Evolutionary conservation across 2,888 invertebrate species (phyloP).

Genomic region (Julus scandinavius): DNA sequence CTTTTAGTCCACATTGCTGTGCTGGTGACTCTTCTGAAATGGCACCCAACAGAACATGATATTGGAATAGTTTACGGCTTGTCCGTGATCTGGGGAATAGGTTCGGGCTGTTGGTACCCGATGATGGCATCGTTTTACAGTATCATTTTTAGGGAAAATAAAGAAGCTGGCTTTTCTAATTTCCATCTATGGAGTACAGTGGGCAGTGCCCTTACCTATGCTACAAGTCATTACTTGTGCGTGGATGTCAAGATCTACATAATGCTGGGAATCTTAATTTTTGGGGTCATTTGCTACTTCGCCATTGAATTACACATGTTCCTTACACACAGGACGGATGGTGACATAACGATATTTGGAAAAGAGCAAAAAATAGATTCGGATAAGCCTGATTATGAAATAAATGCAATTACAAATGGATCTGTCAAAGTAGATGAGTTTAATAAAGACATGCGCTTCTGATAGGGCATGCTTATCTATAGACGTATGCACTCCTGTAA

Average conservation of each 20-base stretch:
- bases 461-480: too few relatives aligned
- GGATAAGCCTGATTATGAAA: not conserved
- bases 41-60: slow-evolving; percentile 7
- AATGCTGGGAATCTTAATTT: slow-evolving; percentile 77
- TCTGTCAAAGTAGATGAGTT: not conserved
- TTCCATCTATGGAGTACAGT: slow-evolving; percentile 89
- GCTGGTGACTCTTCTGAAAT: slow-evolving; percentile 40
- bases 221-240: slow-evolving; percentile 86
- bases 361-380: not conserved
- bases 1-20: slow-evolving; percentile 32
- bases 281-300: slow-evolving; percentile 79
- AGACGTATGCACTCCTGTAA: too few relatives aligned
- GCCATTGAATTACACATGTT: slow-evolving; percentile 37
- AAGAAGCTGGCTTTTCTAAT: slow-evolving; percentile 92
- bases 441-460: not conserved
- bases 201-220: slow-evolving; percentile 89
- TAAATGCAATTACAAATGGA: not conserved
- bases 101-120: slow-evolving; percentile 50
- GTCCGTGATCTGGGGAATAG: slow-evolving; percentile 52
- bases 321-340: not conserved
- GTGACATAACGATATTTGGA: not conserved
- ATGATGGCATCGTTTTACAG: slow-evolving; percentile 79
- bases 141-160: slow-evolving; percentile 85
- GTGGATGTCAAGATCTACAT: slow-evolving; percentile 87
- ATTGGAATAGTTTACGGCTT: slow-evolving; percentile 11